Evolutionary conservation across 2,113 vertebrate species (phyloP).

Genomic region (Phaethornis superciliosus): DNA sequence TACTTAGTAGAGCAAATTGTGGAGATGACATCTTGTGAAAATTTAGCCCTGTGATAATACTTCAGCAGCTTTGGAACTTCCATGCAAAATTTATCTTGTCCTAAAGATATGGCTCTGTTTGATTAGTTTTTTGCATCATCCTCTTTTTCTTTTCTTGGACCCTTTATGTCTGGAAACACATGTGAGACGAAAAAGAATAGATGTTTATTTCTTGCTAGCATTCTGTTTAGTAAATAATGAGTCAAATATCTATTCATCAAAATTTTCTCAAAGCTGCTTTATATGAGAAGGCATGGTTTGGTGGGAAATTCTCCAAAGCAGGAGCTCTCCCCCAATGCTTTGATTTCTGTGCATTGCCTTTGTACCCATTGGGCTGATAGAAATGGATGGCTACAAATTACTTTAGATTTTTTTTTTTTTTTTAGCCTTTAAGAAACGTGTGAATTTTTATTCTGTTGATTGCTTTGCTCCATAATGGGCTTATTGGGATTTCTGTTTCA

Average conservation of each 20-base stretch:
- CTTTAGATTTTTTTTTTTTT: not conserved
- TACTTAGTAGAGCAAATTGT: not conserved
- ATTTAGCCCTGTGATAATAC: fast-evolving
- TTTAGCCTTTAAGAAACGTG: not conserved
- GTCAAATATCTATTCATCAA: not conserved
- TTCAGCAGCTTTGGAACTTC: not conserved
- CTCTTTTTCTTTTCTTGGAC: not conserved
- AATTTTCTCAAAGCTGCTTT: not conserved
- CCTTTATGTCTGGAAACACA: not conserved
- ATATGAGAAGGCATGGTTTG: not conserved
- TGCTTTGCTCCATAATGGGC: not conserved
- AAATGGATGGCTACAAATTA: not conserved
- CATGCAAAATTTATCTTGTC: not conserved
- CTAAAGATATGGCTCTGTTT: not conserved
- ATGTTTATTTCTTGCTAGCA: not conserved
- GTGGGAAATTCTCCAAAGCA: not conserved
- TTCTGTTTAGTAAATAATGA: not conserved
- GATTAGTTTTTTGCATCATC: not conserved
- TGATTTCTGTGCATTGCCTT: not conserved
- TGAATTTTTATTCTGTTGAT: not conserved
- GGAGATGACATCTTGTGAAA: not conserved
- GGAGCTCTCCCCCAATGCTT: not conserved
- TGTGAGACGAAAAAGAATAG: not conserved
- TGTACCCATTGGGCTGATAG: not conserved
- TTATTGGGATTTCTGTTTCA: constrained; percentile 22